Conservation (phyloP, 2,113 vertebrate genomes). For the Potamarius usumacintae region DNA sequence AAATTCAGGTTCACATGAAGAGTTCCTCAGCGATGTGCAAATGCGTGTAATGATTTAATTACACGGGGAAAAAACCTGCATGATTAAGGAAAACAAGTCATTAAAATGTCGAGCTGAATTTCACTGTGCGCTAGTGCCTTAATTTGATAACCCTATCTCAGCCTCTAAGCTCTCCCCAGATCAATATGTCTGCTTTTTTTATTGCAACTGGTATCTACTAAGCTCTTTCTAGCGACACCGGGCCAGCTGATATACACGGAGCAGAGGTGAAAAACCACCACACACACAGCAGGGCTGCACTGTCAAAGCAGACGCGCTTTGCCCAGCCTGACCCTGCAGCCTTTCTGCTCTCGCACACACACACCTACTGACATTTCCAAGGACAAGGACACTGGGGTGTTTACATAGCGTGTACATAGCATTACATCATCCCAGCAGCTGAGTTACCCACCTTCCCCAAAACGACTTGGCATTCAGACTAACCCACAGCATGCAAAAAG, state of each 20-base stretch:
- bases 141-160: neutral
- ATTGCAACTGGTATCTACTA: neutral
- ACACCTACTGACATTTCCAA: conserved; percentile 69
- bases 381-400: conserved; percentile 71
- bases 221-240: conserved; percentile 5
- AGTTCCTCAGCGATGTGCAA: conserved; percentile 6
- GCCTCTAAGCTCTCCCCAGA: neutral
- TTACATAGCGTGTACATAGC: conserved; percentile 72
- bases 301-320: conserved; percentile 62
- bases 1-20: neutral
- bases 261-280: conserved; percentile 29
- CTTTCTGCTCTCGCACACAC: conserved; percentile 65
- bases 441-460: conserved; percentile 29
- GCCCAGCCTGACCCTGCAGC: conserved; percentile 67
- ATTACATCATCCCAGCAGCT: conserved; percentile 69
- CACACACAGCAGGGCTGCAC: conserved; percentile 54
- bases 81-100: neutral
- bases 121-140: neutral
- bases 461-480: conserved; percentile 41
- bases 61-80: neutral
- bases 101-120: conserved; percentile 18
- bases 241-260: conserved; percentile 13
- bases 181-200: conserved; percentile 14
- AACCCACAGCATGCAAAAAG: conserved; percentile 22
- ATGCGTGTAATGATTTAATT: conserved; percentile 17